Percentiles rank a stretch among this genome's conserved stretches.
These are phyloP conservation scores for Conus ventricosus DNA, from an alignment of 1,140 invertebrate species.

Conservation along the genomic window DNA sequence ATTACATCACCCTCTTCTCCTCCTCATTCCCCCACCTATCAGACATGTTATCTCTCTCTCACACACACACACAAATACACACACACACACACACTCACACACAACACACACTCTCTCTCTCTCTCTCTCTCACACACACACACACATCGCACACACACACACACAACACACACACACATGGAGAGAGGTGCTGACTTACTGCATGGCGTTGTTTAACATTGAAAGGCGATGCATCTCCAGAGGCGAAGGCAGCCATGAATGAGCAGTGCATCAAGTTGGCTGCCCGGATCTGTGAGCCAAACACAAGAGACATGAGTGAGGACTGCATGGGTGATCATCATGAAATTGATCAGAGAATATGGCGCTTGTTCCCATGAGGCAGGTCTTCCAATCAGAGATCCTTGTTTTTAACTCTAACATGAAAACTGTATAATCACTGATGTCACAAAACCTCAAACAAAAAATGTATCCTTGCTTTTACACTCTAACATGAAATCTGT, in stretches of 20 bases:
- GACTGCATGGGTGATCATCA: conserved; percentile 2
- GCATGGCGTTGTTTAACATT: conserved; percentile 82
- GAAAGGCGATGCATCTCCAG: conserved; percentile 85
- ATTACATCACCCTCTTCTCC: background rate
- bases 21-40: no score
- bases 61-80: conserved; percentile 5
- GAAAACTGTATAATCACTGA: no score
- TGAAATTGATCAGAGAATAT: background rate
- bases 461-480: no score
- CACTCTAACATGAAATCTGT: no score
- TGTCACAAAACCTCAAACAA: background rate
- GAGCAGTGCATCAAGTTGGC: conserved; percentile 95
- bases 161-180: background rate
- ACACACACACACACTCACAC: background rate
- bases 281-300: conserved; percentile 72
- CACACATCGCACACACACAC: background rate
- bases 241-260: conserved; percentile 85
- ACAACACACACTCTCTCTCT: background rate
- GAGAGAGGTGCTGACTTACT: conserved; percentile 43
- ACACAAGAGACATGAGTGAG: background rate
- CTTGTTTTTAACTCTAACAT: no score
- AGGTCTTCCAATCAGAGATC: no score
- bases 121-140: no score
- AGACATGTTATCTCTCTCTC: background rate
- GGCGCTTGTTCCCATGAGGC: background rate